These are phyloP conservation scores for Aporrectodea caliginosa DNA, from an alignment of 1,140 invertebrate species.

Conservation along the genomic window DNA sequence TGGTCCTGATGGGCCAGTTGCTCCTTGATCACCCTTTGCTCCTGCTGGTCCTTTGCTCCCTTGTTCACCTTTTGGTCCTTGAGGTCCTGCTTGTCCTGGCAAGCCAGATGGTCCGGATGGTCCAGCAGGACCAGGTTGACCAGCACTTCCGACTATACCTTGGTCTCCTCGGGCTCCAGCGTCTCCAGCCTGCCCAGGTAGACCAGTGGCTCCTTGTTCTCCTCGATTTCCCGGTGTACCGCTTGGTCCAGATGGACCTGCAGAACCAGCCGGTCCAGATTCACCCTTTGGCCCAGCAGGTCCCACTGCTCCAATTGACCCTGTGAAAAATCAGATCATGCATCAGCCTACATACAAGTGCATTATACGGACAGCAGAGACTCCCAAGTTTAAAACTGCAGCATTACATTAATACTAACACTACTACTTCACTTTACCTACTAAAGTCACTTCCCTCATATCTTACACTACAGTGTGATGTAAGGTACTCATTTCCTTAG, in stretches of 20 bases:
- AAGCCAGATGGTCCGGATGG: background rate
- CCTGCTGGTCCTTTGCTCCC: constrained; percentile 11
- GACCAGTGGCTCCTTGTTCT: constrained; percentile 7
- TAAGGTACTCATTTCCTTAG: too few relatives aligned
- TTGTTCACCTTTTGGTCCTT: constrained; percentile 7
- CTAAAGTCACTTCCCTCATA: too few relatives aligned
- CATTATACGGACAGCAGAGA: too few relatives aligned
- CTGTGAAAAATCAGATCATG: background rate
- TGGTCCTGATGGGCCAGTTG: constrained; percentile 15
- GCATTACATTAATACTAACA: too few relatives aligned
- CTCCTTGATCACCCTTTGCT: background rate
- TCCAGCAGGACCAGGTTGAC: background rate
- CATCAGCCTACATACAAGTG: too few relatives aligned
- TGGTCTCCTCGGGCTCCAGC: background rate
- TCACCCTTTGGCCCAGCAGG: constrained; percentile 5
- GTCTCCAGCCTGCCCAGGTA: constrained; percentile 2
- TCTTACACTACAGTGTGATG: too few relatives aligned
- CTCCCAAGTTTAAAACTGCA: too few relatives aligned
- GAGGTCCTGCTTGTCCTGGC: constrained; percentile 15
- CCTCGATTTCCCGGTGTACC: constrained; percentile 9
- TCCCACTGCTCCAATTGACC: constrained; percentile 7
- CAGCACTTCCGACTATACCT: background rate
- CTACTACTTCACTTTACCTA: too few relatives aligned
- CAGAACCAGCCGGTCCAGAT: constrained; percentile 16
- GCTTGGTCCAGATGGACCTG: constrained; percentile 5